Percentiles rank a stretch among this genome's conserved stretches.
phyloP scores from a whole-genome alignment of 2,888 invertebrate genomes.

The Seladonia tumulorum region DNA sequence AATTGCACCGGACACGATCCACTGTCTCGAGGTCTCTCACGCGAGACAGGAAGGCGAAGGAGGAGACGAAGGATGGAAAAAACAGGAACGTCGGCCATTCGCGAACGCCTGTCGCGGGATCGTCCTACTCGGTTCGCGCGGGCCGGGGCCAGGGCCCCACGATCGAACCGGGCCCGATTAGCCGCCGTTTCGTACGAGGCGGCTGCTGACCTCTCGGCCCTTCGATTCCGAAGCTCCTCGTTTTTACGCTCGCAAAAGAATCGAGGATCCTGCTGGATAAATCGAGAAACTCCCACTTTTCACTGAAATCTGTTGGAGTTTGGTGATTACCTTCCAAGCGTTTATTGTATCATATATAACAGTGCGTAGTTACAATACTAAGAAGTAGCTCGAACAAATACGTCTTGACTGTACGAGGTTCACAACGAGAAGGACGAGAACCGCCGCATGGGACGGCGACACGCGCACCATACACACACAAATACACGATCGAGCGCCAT shows the following conservation, averaged over 20 bases:
- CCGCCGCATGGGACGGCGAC: too few species aligned
- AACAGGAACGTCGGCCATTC: slow-evolving; percentile 62
- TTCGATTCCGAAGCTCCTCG: neutral
- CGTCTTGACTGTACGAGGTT: too few species aligned
- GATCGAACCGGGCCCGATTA: slow-evolving; percentile 14
- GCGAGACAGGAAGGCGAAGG: slow-evolving; percentile 67
- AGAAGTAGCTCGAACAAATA: too few species aligned
- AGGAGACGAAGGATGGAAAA: slow-evolving; percentile 58
- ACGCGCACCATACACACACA: too few species aligned
- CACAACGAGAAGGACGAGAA: too few species aligned
- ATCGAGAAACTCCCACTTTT: neutral
- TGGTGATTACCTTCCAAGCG: too few species aligned
- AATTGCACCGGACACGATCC: slow-evolving; percentile 72
- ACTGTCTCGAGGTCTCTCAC: slow-evolving; percentile 70
- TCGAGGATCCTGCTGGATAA: neutral
- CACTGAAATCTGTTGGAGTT: too few species aligned
- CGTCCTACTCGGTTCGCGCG: slow-evolving; percentile 20
- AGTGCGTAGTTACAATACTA: too few species aligned
- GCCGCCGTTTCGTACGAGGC: neutral
- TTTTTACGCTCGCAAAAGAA: neutral
- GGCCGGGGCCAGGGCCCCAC: neutral
- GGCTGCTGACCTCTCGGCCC: neutral
- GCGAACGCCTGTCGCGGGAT: slow-evolving; percentile 40
- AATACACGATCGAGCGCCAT: too few species aligned
- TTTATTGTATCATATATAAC: too few species aligned